Conservation (phyloP, 2,113 vertebrate genomes). For the Hypanus sabinus region DNA sequence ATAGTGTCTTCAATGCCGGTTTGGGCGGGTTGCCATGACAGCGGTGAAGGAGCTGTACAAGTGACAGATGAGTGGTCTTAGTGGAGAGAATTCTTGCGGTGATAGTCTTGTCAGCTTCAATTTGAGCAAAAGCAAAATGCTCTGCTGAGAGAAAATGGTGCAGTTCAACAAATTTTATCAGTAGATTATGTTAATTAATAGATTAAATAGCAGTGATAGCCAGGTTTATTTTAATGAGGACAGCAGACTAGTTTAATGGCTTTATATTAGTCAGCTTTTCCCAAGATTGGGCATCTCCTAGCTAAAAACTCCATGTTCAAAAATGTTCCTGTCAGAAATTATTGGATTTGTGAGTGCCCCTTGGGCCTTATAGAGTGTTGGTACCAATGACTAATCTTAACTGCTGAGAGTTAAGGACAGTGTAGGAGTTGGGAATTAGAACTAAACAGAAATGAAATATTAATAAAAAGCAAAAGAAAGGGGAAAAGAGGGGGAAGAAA, state of each 20-base stretch:
- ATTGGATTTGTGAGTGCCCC: too few relatives aligned
- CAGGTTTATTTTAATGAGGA: background rate
- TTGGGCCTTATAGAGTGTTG: background rate
- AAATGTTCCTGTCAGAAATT: background rate
- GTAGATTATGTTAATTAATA: background rate
- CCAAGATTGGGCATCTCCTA: background rate
- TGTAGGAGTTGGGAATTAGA: background rate
- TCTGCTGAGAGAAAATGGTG: background rate
- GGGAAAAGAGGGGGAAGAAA: background rate
- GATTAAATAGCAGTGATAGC: background rate
- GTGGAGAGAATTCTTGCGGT: background rate
- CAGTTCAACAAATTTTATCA: background rate
- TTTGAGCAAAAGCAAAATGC: background rate
- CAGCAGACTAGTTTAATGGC: background rate
- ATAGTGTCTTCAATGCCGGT: background rate
- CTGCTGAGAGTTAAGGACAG: background rate
- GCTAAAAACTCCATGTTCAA: background rate
- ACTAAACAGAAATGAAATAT: background rate
- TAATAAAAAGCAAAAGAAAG: background rate
- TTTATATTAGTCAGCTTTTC: background rate
- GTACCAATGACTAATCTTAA: background rate
- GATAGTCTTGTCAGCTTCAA: conserved; percentile 17
- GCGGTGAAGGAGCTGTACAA: conserved; percentile 5
- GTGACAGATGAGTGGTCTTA: conserved; percentile 14
- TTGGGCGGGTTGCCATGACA: conserved; percentile 11